These are phyloP conservation scores for Kryptolebias marmoratus DNA, from an alignment of 2,113 vertebrate species.

Conservation along the genomic window DNA sequence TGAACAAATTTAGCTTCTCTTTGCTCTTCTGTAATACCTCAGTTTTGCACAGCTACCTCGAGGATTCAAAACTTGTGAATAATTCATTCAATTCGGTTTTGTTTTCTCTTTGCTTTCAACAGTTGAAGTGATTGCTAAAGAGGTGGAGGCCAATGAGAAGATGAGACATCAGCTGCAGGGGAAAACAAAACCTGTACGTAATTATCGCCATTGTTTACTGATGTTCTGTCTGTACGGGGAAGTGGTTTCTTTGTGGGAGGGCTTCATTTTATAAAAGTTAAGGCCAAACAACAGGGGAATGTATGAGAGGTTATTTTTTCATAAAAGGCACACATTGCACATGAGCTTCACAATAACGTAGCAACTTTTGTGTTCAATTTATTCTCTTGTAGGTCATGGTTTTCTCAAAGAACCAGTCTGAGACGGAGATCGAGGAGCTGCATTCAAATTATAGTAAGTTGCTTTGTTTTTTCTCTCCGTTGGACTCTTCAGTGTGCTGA, in stretches of 20 bases:
- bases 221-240: background rate
- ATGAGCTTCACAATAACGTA: too few species aligned
- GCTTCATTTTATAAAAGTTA: too few species aligned
- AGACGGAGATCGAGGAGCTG: conserved; percentile 90
- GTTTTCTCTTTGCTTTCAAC: conserved; percentile 61
- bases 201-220: background rate
- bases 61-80: background rate
- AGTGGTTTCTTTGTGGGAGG: background rate
- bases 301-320: too few species aligned
- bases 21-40: background rate
- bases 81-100: conserved; percentile 1
- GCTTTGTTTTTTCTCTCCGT: background rate
- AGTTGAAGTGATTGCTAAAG: conserved; percentile 90
- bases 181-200: conserved; percentile 75
- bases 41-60: background rate
- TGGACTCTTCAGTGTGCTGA: background rate
- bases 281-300: too few species aligned
- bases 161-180: conserved; percentile 80
- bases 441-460: conserved; percentile 92
- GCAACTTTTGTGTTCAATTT: conserved; percentile 7
- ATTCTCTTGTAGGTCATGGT: conserved; percentile 83
- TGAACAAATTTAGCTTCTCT: background rate
- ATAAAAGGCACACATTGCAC: too few species aligned
- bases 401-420: conserved; percentile 90
- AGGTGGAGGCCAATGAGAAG: conserved; percentile 90